phyloP scores from a whole-genome alignment of 1,140 invertebrate genomes.

The Phymorhynchus buccinoides region DNA sequence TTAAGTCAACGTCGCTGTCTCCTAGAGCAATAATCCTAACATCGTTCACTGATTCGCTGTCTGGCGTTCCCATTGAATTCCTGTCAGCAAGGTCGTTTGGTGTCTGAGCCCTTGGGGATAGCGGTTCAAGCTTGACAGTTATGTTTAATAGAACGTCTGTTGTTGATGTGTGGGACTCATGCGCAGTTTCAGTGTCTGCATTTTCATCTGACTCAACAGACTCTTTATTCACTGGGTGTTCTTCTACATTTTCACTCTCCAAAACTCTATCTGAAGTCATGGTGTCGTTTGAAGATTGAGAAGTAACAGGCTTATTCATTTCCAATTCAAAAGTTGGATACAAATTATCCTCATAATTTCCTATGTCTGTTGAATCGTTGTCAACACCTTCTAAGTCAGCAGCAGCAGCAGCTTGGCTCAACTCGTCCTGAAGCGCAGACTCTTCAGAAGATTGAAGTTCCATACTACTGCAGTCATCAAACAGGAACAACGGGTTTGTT shows the following conservation, averaged over 20 bases:
- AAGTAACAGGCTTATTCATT: not conserved
- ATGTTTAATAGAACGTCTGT: not conserved
- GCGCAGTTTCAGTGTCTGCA: not conserved
- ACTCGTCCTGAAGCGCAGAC: not conserved
- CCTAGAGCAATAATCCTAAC: not conserved
- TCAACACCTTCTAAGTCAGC: not conserved
- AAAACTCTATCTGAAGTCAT: not conserved
- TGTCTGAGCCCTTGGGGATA: not conserved
- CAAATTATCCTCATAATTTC: not conserved
- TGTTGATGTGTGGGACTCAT: not conserved
- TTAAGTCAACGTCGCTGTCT: not conserved
- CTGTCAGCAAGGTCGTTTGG: not conserved
- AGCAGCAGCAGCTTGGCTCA: not conserved
- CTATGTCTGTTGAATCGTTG: not conserved
- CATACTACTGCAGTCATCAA: not conserved
- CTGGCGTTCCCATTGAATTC: not conserved
- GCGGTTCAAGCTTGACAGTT: not conserved
- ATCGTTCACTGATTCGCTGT: not conserved
- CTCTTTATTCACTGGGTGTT: not conserved
- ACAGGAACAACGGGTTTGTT: not conserved
- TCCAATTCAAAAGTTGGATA: not conserved
- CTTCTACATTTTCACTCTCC: not conserved
- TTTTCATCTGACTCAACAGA: not conserved
- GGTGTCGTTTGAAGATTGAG: not conserved
- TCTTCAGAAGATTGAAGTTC: not conserved